Evolutionary conservation across 2,888 invertebrate genomes (phyloP).

Genomic region (Escarpia spicata): DNA sequence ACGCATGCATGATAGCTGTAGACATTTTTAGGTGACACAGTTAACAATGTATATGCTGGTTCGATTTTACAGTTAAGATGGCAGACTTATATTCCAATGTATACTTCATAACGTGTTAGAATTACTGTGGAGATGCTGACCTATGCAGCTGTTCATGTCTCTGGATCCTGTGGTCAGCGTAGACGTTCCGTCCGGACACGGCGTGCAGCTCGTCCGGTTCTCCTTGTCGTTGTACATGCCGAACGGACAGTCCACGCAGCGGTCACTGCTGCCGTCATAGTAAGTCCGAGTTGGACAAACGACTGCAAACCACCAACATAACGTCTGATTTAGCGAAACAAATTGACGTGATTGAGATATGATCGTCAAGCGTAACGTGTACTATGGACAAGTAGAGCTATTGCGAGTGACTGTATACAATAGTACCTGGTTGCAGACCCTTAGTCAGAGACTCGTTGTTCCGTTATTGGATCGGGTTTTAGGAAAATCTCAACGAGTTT

Average conservation of each 20-base stretch:
- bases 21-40: not conserved
- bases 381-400: too few relatives aligned
- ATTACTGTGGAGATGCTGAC: not conserved
- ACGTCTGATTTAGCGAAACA: not conserved
- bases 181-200: conserved; percentile 39
- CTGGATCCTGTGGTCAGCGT: not conserved
- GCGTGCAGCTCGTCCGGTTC: conserved; percentile 47
- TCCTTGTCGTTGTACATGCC: conserved; percentile 63
- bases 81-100: not conserved
- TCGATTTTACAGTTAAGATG: too few relatives aligned
- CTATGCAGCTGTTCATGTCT: not conserved
- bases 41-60: not conserved
- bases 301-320: not conserved
- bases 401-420: too few relatives aligned
- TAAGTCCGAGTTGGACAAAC: conserved; percentile 47
- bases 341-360: not conserved
- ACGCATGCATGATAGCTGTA: not conserved
- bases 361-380: too few relatives aligned
- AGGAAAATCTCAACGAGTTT: too few relatives aligned
- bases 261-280: conserved; percentile 47
- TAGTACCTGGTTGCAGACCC: too few relatives aligned
- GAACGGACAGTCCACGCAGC: conserved; percentile 57
- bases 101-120: not conserved
- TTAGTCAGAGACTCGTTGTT: too few relatives aligned
- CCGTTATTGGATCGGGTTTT: too few relatives aligned